Conservation (phyloP, 2,797 vertebrate species). For the Poecile montanus region DNA sequence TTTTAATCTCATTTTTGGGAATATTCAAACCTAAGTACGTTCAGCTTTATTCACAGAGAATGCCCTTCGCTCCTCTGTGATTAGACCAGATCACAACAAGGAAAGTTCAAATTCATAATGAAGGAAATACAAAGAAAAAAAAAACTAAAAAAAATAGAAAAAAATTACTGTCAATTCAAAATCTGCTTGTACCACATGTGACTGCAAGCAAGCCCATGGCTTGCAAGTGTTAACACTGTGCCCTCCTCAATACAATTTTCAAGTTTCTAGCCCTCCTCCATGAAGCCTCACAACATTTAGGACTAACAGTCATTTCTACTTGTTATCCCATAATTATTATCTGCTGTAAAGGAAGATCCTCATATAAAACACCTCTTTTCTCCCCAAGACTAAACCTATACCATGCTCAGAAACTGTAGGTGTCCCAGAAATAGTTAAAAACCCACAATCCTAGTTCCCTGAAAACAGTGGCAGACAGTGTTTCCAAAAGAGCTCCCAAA, state of each 20-base stretch:
- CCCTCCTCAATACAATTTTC: background rate
- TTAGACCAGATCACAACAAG: rapidly evolving
- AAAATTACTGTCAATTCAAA: background rate
- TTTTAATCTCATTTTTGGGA: background rate
- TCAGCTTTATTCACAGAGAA: background rate
- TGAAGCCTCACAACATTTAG: background rate
- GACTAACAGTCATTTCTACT: background rate
- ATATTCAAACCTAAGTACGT: background rate
- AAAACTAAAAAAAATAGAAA: background rate
- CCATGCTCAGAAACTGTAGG: background rate
- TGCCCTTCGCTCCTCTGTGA: background rate
- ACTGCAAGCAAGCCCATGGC: background rate
- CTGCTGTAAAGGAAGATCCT: background rate
- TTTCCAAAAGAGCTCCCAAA: background rate
- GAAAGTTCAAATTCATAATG: background rate
- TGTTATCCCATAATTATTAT: background rate
- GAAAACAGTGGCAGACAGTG: background rate
- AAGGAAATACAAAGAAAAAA: background rate
- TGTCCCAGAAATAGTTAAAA: background rate
- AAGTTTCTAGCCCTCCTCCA: background rate
- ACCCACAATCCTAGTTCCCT: background rate
- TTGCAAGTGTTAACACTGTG: background rate
- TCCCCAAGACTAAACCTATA: background rate
- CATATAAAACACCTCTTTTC: background rate
- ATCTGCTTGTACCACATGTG: background rate